phyloP scores from a whole-genome alignment of 2,113 vertebrate species.

The Nycticryphes semicollaris region DNA sequence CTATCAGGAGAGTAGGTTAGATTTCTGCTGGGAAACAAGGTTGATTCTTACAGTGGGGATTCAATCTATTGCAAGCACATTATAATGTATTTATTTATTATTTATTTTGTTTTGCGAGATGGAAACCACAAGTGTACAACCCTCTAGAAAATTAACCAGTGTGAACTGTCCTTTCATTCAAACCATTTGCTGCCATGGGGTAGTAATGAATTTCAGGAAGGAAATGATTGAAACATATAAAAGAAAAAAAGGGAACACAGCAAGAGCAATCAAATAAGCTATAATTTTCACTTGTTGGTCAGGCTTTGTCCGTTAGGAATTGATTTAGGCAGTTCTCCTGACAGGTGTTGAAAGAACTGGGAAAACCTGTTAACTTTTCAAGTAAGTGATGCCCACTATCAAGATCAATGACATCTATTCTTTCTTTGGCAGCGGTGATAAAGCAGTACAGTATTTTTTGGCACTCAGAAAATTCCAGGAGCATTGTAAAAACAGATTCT shows the following conservation, averaged over 20 bases:
- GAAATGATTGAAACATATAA: neutral
- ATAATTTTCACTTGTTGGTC: neutral
- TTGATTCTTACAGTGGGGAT: neutral
- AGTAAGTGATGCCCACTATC: slow-evolving; percentile 8
- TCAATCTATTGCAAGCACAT: neutral
- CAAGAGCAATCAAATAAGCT: neutral
- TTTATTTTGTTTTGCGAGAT: neutral
- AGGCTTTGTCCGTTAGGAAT: neutral
- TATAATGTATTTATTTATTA: neutral
- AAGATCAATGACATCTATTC: slow-evolving; percentile 26
- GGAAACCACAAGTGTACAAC: neutral
- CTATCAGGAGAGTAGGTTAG: neutral
- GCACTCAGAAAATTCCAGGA: neutral
- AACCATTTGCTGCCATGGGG: neutral
- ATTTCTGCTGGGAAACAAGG: slow-evolving; percentile 26
- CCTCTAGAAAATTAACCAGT: neutral
- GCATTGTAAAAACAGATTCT: neutral
- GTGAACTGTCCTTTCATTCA: neutral
- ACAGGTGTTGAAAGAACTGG: neutral
- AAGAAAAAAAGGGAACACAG: neutral
- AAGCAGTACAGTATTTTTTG: neutral
- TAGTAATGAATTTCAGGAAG: neutral
- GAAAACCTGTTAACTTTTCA: neutral
- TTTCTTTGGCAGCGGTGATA: neutral
- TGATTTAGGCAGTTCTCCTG: neutral